phyloP scores from a whole-genome alignment of 2,113 vertebrate species.

The Eulemur rufifrons region DNA sequence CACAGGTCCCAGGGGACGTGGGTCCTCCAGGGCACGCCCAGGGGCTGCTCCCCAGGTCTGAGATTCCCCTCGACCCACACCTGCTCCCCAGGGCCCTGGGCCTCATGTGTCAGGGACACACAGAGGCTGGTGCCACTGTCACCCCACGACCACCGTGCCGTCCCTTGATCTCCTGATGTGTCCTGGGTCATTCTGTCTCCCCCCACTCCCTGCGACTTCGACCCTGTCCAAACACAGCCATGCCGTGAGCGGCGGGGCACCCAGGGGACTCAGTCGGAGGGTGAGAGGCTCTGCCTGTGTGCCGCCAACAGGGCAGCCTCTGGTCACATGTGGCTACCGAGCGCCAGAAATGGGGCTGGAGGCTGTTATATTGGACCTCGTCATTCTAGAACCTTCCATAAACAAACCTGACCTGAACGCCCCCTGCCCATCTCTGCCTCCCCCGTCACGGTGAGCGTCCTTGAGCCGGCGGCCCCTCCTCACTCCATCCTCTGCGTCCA shows the following conservation, averaged over 20 bases:
- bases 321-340: accelerated
- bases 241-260: not conserved
- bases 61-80: not conserved
- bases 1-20: not conserved
- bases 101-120: not conserved
- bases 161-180: not conserved
- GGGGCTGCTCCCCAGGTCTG: not conserved
- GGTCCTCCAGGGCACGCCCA: not conserved
- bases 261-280: not conserved
- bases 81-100: not conserved
- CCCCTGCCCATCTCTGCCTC: not conserved
- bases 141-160: no score
- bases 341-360: accelerated
- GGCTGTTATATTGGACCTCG: not conserved
- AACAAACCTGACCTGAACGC: not conserved
- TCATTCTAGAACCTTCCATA: not conserved
- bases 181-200: not conserved
- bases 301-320: accelerated
- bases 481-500: not conserved
- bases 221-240: not conserved
- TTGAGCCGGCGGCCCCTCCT: no score
- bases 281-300: not conserved
- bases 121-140: not conserved
- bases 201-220: not conserved
- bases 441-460: not conserved